These are phyloP conservation scores for Drosophila sulfurigaster DNA, from an alignment of 1,140 invertebrate genomes.

Conservation along the genomic window DNA sequence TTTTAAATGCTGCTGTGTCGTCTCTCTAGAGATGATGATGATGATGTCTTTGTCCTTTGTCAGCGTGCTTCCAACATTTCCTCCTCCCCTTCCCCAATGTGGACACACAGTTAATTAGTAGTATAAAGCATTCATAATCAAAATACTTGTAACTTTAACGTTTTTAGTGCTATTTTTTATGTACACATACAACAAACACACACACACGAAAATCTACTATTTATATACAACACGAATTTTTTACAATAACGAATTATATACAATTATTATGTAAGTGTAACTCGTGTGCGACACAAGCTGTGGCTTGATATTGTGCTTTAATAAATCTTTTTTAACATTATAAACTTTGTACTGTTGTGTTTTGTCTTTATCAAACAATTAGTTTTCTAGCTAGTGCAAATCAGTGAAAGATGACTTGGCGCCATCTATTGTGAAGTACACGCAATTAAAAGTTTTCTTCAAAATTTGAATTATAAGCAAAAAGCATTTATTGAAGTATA, in stretches of 20 bases:
- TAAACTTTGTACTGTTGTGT: not conserved
- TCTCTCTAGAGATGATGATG: slow-evolving; percentile 20
- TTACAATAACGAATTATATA: slow-evolving; percentile 66
- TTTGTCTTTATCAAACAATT: not conserved
- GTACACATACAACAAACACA: slow-evolving; percentile 3
- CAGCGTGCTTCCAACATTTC: slow-evolving; percentile 67
- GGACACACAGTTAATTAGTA: slow-evolving; percentile 17
- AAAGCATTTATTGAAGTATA: no score
- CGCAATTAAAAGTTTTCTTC: no score
- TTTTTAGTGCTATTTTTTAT: slow-evolving; percentile 75
- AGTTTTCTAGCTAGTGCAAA: no score
- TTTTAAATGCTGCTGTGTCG: slow-evolving; percentile 31
- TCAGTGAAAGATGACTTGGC: no score
- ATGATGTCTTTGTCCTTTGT: slow-evolving; percentile 20
- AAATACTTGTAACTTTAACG: slow-evolving; percentile 49
- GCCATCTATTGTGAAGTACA: no score
- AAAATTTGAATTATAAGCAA: no score
- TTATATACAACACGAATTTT: slow-evolving; percentile 76
- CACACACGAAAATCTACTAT: slow-evolving; percentile 49
- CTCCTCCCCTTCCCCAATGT: not conserved
- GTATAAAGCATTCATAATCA: slow-evolving; percentile 54
- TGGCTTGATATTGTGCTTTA: slow-evolving; percentile 76
- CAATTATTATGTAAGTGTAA: slow-evolving; percentile 60
- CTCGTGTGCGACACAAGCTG: slow-evolving; percentile 64
- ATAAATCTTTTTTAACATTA: slow-evolving; percentile 46